Evolutionary conservation across 1,140 invertebrate species (phyloP), one percentile per base, ranked within the genome.

Genomic region (Drosophila rufa): DNA sequence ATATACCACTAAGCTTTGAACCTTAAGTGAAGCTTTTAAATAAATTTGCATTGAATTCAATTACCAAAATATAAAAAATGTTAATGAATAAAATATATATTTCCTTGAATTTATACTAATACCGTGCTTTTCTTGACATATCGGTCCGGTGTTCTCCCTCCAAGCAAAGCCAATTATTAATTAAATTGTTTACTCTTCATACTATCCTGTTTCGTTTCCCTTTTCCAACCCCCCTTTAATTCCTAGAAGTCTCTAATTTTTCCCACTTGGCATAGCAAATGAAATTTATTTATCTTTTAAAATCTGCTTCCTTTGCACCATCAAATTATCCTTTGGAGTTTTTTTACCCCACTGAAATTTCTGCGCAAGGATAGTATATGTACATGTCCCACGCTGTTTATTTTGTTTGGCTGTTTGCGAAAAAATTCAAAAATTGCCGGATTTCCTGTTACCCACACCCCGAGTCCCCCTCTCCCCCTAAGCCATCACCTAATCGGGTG

Each of bases 401-500:
- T 82, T 86, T 81, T 84, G 60, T 75, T 73, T 80, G 50, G 62
- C 59, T 89, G 73, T 43, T 84, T 89, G 84, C 62, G 61, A 55
- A 84, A 59, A 84, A 89, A 90, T 79, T 81, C 66, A 79, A 84
- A 86, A 89, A 90, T 84, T 84, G 57, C 74, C 81, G 85, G 81
- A 89, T 89, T 80, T 89, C 85, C 84, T 81, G 85, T 74, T 71
- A 80, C 73, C 15, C 76, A 71, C 64, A 69, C 58, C 60, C 36
- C 19, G 36, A 27, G 58, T 2, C 14, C 33, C 22, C 22, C 3
- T 25, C 14, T 36, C 36, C 36, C 25, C 14, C 14, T 38, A 40
- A 30, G 36, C 62, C 56, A 45, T 43, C 51, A 45, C 22, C 36
- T 79, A 79, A 78, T 79, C 75, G 75, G 70, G 79, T 71, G 75